Evolutionary conservation across 2,888 invertebrate species (phyloP).

Genomic region (Sycophila texana): DNA sequence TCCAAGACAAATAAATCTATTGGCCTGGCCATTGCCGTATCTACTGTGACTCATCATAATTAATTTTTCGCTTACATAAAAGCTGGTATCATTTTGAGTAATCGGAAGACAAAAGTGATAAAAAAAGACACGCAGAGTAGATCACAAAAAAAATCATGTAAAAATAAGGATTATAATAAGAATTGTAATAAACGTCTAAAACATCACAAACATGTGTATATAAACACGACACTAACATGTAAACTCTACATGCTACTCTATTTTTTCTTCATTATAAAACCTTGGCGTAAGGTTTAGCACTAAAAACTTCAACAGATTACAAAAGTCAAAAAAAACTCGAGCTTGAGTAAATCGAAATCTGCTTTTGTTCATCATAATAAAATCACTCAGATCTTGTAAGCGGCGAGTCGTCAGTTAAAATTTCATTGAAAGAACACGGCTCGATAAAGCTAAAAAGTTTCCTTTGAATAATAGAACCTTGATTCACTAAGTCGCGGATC

Average conservation of each 20-base stretch:
- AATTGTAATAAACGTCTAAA: conserved; percentile 41
- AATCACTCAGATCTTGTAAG: conserved; percentile 43
- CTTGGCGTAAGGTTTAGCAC: conserved; percentile 33
- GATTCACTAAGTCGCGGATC: conserved; percentile 6
- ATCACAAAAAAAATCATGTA: conserved; percentile 24
- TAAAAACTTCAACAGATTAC: conserved; percentile 36
- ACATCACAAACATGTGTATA: conserved; percentile 49
- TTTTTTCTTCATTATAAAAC: conserved; percentile 31
- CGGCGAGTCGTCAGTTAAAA: conserved; percentile 5
- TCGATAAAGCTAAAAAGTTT: conserved; percentile 14
- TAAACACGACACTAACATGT: conserved; percentile 41
- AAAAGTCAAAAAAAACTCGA: conserved; percentile 43
- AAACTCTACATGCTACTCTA: conserved; percentile 35
- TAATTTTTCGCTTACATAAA: neutral
- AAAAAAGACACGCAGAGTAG: conserved; percentile 16
- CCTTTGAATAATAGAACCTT: neutral
- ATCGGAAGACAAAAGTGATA: conserved; percentile 30
- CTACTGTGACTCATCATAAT: conserved; percentile 4
- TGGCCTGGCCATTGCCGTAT: conserved; percentile 38
- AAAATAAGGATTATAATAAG: conserved; percentile 32
- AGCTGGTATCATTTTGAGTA: conserved; percentile 7
- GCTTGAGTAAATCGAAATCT: conserved; percentile 27
- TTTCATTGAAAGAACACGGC: conserved; percentile 3
- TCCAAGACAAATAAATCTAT: neutral
- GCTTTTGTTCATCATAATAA: conserved; percentile 22